Base-by-base conservation (phyloP, 2,888 invertebrate genomes). In the Coelopa pilipes region DNA sequence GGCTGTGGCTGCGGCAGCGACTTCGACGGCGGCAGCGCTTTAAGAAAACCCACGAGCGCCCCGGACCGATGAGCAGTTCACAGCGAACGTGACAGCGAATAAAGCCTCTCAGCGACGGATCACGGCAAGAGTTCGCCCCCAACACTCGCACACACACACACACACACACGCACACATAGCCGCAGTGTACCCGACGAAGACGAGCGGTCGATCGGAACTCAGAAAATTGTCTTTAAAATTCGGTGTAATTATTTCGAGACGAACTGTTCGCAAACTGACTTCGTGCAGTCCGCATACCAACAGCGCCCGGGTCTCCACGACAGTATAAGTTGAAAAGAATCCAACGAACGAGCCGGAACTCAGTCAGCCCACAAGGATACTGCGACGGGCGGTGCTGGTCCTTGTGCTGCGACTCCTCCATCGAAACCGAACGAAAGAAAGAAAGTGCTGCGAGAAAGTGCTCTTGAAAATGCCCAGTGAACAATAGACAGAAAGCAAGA, bases 221-320 rank as follows among this genome's bases (percentile, higher is more conserved):
- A n/a, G 55, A 71, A 70, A 70, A 47, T 53, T 73, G 78, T 79
- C 79, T 84, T 84, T 83, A 84, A 85, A 84, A 83, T 84, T 83
- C 82, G 83, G 81, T 82, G 84, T 81, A 81, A 79, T 77, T 80
- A 79, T 80, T 80, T 81, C 79, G 79, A 80, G 81, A 79, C 80
- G 80, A 85, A 83, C 83, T 85, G 84, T 85, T 81, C 80, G 82
- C 80, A 78, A 79, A 80, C 79, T 78, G 82, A 81, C 81, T 81
- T 81, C 82, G 81, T 79, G 76, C 79, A 79, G 82, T 80, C 76
- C 79, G 78, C 79, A 81, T 75, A 68, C 62, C 45, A 73, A 10
- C 17, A 71, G 59, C 45, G 59, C 50, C 49, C 60, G 63, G 60
- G 24, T 34, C 17, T 9, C 21, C 5, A 53, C 19, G 19, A 47